Conservation (phyloP, 2,113 vertebrate genomes). For the Sylvilagus bachmani region DNA sequence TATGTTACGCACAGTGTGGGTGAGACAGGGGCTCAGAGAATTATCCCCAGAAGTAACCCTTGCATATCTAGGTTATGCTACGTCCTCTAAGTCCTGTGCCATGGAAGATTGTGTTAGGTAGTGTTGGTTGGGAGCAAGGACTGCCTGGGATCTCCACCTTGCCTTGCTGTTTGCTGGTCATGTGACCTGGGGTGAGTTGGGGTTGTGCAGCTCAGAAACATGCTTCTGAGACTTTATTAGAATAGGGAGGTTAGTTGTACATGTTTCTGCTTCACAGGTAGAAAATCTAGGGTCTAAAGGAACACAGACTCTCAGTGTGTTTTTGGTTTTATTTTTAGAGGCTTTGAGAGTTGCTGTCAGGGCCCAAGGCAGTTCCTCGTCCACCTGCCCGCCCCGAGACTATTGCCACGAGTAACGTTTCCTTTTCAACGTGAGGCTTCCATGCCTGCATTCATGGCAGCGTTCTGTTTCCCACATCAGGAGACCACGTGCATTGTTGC, state of each 20-base stretch:
- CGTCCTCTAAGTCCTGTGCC: background rate
- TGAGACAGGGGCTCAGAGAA: background rate
- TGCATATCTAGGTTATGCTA: background rate
- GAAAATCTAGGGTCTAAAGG: background rate
- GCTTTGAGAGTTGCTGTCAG: background rate
- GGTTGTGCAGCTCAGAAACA: background rate
- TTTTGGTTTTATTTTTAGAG: background rate
- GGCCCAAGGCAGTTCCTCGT: background rate
- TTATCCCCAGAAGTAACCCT: background rate
- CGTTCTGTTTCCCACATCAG: background rate
- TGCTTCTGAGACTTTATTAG: background rate
- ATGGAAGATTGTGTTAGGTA: rapidly evolving
- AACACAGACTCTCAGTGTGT: rapidly evolving
- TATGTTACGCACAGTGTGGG: background rate
- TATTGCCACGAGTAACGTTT: no score
- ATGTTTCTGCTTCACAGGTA: background rate
- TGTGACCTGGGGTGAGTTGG: background rate
- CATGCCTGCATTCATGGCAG: background rate
- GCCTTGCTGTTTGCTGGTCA: no score
- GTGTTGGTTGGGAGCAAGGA: background rate
- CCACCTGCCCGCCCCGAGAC: background rate
- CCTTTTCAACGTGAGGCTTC: background rate
- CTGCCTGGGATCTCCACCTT: no score
- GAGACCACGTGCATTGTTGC: background rate
- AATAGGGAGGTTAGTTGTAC: background rate